Conservation (phyloP, 2,797 vertebrate genomes). For the Ibycter americanus region DNA sequence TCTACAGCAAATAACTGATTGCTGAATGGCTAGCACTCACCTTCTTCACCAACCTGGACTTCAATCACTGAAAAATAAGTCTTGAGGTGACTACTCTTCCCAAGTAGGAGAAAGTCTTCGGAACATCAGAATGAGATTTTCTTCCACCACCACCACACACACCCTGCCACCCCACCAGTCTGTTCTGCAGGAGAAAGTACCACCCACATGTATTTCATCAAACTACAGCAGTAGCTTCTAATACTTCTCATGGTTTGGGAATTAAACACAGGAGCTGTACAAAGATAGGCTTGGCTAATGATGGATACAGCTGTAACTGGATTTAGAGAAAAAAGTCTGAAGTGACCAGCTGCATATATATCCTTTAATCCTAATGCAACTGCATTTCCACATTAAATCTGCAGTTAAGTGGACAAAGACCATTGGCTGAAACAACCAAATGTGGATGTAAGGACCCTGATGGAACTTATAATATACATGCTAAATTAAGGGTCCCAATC, state of each 20-base stretch:
- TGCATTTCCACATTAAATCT: background rate
- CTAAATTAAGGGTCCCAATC: background rate
- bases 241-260: background rate
- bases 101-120: background rate
- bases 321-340: background rate
- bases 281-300: background rate
- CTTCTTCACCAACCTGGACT: background rate
- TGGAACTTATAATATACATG: background rate
- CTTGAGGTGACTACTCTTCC: background rate
- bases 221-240: background rate
- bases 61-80: background rate
- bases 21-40: background rate
- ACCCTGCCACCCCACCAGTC: background rate
- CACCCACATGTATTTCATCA: background rate
- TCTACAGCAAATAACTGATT: background rate
- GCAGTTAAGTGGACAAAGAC: background rate
- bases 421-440: background rate
- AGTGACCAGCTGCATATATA: background rate
- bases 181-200: background rate
- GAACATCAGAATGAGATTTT: background rate
- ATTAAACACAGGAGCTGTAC: background rate
- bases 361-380: background rate
- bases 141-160: too few species aligned
- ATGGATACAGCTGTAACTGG: background rate
- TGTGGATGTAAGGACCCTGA: background rate